Evolutionary conservation across 1,140 invertebrate genomes (phyloP).

Genomic region (Andrena cerasifolii): DNA sequence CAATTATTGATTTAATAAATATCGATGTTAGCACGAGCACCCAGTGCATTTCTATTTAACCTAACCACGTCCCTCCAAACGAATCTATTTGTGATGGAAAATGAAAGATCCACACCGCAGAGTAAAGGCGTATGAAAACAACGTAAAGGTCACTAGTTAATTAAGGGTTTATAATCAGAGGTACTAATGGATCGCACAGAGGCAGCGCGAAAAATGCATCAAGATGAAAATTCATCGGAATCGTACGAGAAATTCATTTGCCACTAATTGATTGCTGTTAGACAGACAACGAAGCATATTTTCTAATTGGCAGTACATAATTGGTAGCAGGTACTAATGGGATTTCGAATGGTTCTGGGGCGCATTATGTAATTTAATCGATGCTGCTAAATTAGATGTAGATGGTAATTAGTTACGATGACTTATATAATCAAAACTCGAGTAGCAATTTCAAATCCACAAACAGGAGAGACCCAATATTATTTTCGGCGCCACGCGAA

Average conservation of each 20-base stretch:
- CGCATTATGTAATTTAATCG: not conserved
- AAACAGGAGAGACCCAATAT: not conserved
- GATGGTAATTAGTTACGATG: not conserved
- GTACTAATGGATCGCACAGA: too few species aligned
- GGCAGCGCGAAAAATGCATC: too few species aligned
- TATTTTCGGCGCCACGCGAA: not conserved
- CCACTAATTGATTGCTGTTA: not conserved
- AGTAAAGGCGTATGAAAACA: too few species aligned
- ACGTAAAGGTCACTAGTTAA: too few species aligned
- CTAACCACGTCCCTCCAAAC: too few species aligned
- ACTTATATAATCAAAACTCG: too few species aligned
- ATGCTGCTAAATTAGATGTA: not conserved
- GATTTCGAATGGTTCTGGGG: not conserved
- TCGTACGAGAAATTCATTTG: not conserved
- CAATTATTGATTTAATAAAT: constrained; percentile 7
- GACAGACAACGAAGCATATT: not conserved
- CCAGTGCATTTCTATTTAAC: not conserved
- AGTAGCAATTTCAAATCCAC: not conserved
- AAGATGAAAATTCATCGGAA: not conserved
- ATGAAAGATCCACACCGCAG: too few species aligned
- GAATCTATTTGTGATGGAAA: too few species aligned
- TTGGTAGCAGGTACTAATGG: not conserved
- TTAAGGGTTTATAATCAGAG: too few species aligned
- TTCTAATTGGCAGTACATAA: too few species aligned
- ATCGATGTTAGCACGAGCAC: not conserved